Percentiles rank a stretch among this genome's conserved stretches.
Conservation (phyloP, 2,888 invertebrate genomes). For the Sinopyrophorus schimmeli region DNA sequence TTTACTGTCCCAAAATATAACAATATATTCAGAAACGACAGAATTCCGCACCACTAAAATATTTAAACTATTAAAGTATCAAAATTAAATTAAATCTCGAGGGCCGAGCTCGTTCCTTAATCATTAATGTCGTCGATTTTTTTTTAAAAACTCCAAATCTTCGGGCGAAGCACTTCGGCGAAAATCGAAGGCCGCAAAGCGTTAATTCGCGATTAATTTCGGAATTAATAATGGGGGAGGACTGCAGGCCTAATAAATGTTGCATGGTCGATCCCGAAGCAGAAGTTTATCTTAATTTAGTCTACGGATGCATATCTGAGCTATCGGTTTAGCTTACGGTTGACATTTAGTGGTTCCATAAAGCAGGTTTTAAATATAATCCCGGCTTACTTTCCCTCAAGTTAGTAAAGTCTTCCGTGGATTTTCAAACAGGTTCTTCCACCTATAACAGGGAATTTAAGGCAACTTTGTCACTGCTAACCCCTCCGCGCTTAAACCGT, state of each 20-base stretch:
- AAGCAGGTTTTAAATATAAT: conserved; percentile 49
- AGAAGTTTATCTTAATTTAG: conserved; percentile 37
- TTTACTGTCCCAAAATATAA: too few relatives aligned
- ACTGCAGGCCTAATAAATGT: conserved; percentile 14
- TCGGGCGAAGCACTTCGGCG: too few relatives aligned
- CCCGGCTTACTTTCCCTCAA: conserved; percentile 41
- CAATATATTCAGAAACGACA: too few relatives aligned
- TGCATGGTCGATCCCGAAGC: conserved; percentile 31
- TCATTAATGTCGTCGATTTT: too few relatives aligned
- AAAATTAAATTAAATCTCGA: too few relatives aligned
- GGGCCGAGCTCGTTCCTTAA: too few relatives aligned
- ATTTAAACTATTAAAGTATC: too few relatives aligned
- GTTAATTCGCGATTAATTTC: conserved; percentile 10
- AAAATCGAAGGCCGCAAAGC: too few relatives aligned
- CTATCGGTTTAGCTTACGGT: conserved; percentile 46
- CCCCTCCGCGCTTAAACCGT: conserved; percentile 19
- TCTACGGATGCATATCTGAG: conserved; percentile 41
- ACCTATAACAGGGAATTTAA: conserved; percentile 25
- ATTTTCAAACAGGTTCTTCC: conserved; percentile 25
- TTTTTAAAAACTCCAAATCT: too few relatives aligned
- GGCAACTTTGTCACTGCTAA: conserved; percentile 23
- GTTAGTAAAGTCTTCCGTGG: conserved; percentile 37
- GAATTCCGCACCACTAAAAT: too few relatives aligned
- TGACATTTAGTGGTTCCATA: conserved; percentile 47
- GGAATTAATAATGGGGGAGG: conserved; percentile 4